Percentiles rank a stretch among this genome's conserved stretches.
Evolutionary conservation across 2,888 invertebrate species (phyloP).

Genomic region (Apoderus coryli): DNA sequence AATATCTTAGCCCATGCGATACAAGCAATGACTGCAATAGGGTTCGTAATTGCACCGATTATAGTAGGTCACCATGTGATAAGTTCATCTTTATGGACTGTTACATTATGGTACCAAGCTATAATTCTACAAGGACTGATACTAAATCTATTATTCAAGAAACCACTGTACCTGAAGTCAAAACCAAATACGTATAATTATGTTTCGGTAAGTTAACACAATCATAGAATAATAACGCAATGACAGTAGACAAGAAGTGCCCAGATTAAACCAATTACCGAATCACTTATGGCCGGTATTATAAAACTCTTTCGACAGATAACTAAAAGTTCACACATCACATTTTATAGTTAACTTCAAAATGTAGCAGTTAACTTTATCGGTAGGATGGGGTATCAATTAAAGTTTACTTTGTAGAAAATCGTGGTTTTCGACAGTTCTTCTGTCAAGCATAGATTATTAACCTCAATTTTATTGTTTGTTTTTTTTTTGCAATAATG

Average conservation of each 20-base stretch:
- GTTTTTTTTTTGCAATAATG: no score
- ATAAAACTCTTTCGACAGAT: no score
- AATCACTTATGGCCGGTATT: no score
- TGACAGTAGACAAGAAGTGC: background rate
- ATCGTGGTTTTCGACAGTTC: no score
- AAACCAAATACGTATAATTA: constrained; percentile 23
- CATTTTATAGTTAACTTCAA: no score
- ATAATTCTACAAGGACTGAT: constrained; percentile 42
- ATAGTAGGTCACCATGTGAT: constrained; percentile 37
- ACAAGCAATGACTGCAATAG: constrained; percentile 38
- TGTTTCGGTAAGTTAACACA: constrained; percentile 22
- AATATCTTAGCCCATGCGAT: constrained; percentile 37
- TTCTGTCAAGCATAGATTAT: no score
- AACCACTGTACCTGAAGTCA: constrained; percentile 37
- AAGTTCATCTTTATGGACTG: constrained; percentile 29
- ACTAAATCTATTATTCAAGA: constrained; percentile 37
- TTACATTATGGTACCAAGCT: constrained; percentile 42
- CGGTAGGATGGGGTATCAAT: no score
- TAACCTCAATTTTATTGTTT: no score
- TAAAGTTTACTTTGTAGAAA: no score
- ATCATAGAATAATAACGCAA: constrained; percentile 4
- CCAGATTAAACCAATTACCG: no score
- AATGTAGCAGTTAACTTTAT: no score
- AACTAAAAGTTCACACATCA: no score
- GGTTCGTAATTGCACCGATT: constrained; percentile 39